phyloP scores from a whole-genome alignment of 2,113 vertebrate genomes.

The Oryzias javanicus region DNA sequence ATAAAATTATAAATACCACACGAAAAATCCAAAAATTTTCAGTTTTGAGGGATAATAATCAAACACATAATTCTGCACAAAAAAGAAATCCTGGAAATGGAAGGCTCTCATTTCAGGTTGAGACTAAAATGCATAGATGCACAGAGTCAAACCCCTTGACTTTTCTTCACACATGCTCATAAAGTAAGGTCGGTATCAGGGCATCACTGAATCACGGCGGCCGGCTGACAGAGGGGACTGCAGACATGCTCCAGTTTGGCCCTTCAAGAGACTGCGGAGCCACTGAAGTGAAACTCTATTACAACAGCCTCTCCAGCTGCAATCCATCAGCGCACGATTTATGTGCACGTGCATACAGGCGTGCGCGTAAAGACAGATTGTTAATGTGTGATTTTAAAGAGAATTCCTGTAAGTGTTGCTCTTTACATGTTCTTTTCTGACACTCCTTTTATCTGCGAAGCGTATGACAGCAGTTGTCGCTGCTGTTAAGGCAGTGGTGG shows the following conservation, averaged over 20 bases:
- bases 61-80: no score
- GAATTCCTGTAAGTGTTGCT: conserved; percentile 38
- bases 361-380: conserved; percentile 24
- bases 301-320: conserved; percentile 54
- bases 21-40: no score
- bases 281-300: conserved; percentile 76
- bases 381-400: conserved; percentile 40
- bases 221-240: conserved; percentile 47
- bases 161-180: conserved; percentile 2
- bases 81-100: no score
- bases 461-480: conserved; percentile 24
- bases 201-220: conserved; percentile 54
- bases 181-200: conserved; percentile 25
- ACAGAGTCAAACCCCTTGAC: neutral
- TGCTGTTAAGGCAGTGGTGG: conserved; percentile 11
- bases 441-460: conserved; percentile 31
- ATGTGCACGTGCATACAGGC: neutral
- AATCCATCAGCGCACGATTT: conserved; percentile 60
- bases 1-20: no score
- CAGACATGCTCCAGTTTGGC: conserved; percentile 48
- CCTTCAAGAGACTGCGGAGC: conserved; percentile 60
- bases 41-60: no score
- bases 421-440: conserved; percentile 28
- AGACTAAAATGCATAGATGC: neutral
- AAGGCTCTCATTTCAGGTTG: neutral